Evolutionary conservation across 2,797 vertebrate species (phyloP), one percentile per base, ranked within the genome.

Genomic region (Columba guinea): DNA sequence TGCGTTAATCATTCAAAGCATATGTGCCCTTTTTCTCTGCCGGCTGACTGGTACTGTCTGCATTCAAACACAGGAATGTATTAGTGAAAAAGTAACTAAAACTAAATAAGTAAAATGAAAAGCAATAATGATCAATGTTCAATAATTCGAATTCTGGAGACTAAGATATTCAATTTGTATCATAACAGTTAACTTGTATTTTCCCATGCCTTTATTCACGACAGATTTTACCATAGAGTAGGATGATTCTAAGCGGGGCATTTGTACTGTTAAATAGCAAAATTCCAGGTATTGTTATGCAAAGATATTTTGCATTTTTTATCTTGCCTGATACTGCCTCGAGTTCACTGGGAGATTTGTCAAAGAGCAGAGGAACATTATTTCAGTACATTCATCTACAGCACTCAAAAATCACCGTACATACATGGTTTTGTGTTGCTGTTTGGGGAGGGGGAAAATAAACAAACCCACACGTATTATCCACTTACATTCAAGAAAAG

Each of bases 1-100:
- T 64, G n/a, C 70, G 67, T 89, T 92, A 60, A 84, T 67, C 41
- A 41, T 89, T 86, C 90, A 89, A 89, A 74, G 60, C 75, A 52
- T 82, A 84, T 64, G 14, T 91, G 75, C n/a, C 52, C 88, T 51
- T 94, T 74, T 74, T 52, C 52, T 62, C 51, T 84, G 46, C 62
- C 73, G 76, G 51, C 78, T 87, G 65, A 12, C 67, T 60, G 30
- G 58, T 87, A 52, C 37, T 27, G 48, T 13, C 32, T 53, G 75
- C 80, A 74, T 81, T 89, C 13, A 7, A 65, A 73, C 56, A 64
- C 49, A 68, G 53, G 51, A 67, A 90, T 48, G 37, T 77, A 37
- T 63, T 64, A 41, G 7, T 35, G 49, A 90, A 83, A 69, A 95
- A 84, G 35, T 75, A 76, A 76, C 83, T 84, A 87, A 82, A 89